A percentile compares a stretch with the other conserved stretches of the same genome.
Conservation (phyloP, 1,140 invertebrate species). For the Saxidomus purpurata region DNA sequence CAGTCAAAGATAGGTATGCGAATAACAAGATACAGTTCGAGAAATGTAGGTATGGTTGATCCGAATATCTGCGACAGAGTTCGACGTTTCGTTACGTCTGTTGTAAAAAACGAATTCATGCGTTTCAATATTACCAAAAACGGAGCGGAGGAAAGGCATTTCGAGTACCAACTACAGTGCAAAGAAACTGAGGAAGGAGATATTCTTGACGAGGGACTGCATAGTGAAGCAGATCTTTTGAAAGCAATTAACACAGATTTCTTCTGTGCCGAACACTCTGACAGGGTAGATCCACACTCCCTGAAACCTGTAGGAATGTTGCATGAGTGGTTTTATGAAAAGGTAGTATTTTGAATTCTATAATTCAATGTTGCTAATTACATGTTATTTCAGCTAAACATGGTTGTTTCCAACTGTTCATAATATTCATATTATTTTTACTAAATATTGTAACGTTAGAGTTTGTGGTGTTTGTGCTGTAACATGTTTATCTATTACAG, state of each 20-base stretch:
- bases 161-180: constrained; percentile 20
- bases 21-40: constrained; percentile 41
- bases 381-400: too few relatives aligned
- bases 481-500: constrained; percentile 2
- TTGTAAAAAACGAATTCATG: constrained; percentile 45
- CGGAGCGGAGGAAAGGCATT: background rate
- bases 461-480: too few relatives aligned
- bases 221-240: background rate
- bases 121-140: constrained; percentile 4
- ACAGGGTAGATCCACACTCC: constrained; percentile 29
- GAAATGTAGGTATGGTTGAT: constrained; percentile 29
- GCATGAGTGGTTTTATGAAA: constrained; percentile 52
- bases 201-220: constrained; percentile 31
- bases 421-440: too few relatives aligned
- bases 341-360: constrained; percentile 5
- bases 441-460: too few relatives aligned
- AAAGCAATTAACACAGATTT: background rate
- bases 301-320: constrained; percentile 26
- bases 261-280: constrained; percentile 46
- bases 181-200: background rate
- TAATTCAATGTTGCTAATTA: too few relatives aligned
- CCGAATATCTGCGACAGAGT: constrained; percentile 38
- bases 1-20: constrained; percentile 41
- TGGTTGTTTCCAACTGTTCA: too few relatives aligned
- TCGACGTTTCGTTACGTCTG: constrained; percentile 37